Conservation (phyloP, 1,140 invertebrate genomes). For the Drosophila arawakana region DNA sequence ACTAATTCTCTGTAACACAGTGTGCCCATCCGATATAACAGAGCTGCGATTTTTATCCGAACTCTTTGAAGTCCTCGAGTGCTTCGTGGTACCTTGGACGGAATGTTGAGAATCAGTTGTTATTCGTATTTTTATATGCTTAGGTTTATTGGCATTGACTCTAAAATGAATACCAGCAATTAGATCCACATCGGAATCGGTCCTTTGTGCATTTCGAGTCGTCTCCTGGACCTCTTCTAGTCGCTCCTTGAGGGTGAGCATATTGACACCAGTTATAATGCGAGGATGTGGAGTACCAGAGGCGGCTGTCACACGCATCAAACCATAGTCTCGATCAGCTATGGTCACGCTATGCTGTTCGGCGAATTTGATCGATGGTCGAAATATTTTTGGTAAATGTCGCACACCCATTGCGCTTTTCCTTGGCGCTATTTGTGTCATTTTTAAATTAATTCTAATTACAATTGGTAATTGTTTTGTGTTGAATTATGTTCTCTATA, state of each 20-base stretch:
- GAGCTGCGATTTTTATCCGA: not conserved
- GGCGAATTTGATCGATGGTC: not conserved
- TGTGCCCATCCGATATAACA: not conserved
- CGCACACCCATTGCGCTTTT: not conserved
- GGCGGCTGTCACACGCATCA: constrained; percentile 22
- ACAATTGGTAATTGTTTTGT: not conserved
- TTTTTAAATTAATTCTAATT: not conserved
- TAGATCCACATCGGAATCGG: not conserved
- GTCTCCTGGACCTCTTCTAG: constrained; percentile 17
- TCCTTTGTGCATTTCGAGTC: not conserved
- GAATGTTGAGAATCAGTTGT: not conserved
- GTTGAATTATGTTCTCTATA: not conserved
- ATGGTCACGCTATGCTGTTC: not conserved
- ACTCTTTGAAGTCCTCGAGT: no score
- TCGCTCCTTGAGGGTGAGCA: constrained; percentile 20
- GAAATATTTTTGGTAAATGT: not conserved
- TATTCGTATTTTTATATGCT: not conserved
- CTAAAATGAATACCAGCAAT: not conserved
- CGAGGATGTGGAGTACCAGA: constrained; percentile 53
- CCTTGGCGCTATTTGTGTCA: not conserved
- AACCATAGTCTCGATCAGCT: constrained; percentile 42
- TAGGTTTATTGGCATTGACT: not conserved
- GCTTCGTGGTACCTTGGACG: not conserved
- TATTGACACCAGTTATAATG: constrained; percentile 12
- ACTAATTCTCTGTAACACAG: not conserved